A percentile compares a stretch with the other conserved stretches of the same genome.
Evolutionary conservation across 2,113 vertebrate genomes (phyloP).

Genomic region (Chionodraco myersi): DNA sequence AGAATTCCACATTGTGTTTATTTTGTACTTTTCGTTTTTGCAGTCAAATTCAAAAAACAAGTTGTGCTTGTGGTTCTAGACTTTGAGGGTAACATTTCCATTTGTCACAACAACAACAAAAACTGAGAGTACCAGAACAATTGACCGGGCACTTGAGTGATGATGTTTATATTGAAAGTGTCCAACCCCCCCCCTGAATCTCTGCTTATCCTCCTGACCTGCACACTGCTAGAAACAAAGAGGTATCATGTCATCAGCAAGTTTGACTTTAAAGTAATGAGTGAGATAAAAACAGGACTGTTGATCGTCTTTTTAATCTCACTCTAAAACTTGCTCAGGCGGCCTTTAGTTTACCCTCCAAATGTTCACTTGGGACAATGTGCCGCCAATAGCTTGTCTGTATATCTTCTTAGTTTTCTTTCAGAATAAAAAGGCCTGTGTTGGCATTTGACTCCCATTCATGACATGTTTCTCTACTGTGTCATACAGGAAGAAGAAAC

Average conservation of each 20-base stretch:
- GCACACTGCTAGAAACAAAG: neutral
- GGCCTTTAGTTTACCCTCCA: neutral
- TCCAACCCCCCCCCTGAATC: slow-evolving; percentile 2
- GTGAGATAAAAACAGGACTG: neutral
- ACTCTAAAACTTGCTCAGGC: neutral
- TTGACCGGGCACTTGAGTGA: slow-evolving; percentile 8
- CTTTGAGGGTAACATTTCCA: too few species aligned
- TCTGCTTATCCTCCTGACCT: neutral
- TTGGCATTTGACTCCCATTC: neutral
- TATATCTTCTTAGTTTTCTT: slow-evolving; percentile 10
- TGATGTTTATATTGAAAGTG: slow-evolving; percentile 18
- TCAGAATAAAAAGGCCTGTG: neutral
- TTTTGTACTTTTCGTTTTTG: too few species aligned
- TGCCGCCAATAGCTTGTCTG: neutral
- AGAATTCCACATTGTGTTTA: too few species aligned
- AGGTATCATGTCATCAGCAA: neutral
- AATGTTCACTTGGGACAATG: slow-evolving; percentile 2
- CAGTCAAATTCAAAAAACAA: too few species aligned
- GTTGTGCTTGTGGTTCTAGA: too few species aligned
- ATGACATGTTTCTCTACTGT: slow-evolving; percentile 3
- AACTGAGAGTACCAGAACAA: slow-evolving; percentile 2
- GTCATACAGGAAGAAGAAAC: neutral
- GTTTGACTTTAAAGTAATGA: slow-evolving; percentile 4
- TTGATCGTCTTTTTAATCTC: neutral
- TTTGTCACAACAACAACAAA: too few species aligned